phyloP scores from a whole-genome alignment of 2,888 invertebrate species.

The Euphydryas editha region DNA sequence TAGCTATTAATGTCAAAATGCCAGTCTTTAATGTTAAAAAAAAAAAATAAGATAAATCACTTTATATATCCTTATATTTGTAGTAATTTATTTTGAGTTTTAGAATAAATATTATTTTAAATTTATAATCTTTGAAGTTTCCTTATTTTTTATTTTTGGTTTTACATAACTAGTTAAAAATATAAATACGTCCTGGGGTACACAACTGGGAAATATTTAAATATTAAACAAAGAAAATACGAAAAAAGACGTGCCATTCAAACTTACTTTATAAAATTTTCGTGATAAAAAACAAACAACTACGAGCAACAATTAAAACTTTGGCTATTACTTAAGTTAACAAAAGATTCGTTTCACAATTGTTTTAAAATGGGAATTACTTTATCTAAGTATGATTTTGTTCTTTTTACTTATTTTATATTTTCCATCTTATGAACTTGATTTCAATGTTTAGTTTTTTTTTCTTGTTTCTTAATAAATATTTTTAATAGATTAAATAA shows the following conservation, averaged over 20 bases:
- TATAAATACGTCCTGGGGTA: background rate
- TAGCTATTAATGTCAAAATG: slow-evolving; percentile 41
- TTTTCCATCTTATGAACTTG: background rate
- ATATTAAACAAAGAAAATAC: background rate
- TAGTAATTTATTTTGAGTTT: no score
- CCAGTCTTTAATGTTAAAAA: slow-evolving; percentile 27
- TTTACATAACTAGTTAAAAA: background rate
- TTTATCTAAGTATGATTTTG: slow-evolving; percentile 5
- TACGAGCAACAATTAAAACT: slow-evolving; percentile 26
- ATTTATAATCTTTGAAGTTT: no score
- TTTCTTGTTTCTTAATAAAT: background rate
- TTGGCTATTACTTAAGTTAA: slow-evolving; percentile 28
- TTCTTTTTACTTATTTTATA: slow-evolving; percentile 1
- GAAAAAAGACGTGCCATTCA: slow-evolving; percentile 6
- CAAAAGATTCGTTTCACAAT: slow-evolving; percentile 27
- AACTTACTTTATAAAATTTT: slow-evolving; percentile 10
- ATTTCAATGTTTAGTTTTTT: background rate
- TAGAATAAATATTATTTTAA: no score
- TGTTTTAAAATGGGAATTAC: slow-evolving; percentile 11
- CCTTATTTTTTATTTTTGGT: no score
- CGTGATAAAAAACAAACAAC: slow-evolving; percentile 25
- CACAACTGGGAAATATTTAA: background rate
- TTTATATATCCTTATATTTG: no score
- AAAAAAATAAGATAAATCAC: no score
- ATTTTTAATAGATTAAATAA: background rate